These are phyloP conservation scores for Sinocyclocheilus grahami DNA, from an alignment of 2,113 vertebrate species.

Conservation along the genomic window DNA sequence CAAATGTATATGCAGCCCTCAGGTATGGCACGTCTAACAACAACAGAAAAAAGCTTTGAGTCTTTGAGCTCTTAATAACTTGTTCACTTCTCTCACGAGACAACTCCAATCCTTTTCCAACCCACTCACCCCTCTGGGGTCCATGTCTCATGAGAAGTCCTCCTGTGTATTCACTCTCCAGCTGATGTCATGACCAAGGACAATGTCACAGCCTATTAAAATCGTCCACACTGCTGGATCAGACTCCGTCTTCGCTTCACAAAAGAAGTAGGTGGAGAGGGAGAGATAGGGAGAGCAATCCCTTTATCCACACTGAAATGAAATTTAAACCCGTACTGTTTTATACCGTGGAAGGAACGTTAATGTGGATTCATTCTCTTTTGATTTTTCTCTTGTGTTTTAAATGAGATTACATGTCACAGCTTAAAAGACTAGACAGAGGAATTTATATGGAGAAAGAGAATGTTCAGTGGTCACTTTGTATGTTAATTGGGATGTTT, in stretches of 20 bases:
- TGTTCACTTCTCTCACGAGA: constrained; percentile 9
- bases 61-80: constrained; percentile 26
- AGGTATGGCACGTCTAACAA: not conserved
- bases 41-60: not conserved
- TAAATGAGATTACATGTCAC: constrained; percentile 44
- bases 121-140: not conserved
- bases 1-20: constrained; percentile 13
- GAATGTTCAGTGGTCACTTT: not conserved
- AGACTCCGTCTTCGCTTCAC: constrained; percentile 17
- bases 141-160: constrained; percentile 9
- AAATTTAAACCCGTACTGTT: constrained; percentile 32
- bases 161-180: not conserved
- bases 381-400: constrained; percentile 34
- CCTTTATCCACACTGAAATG: constrained; percentile 47
- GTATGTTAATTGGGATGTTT: constrained; percentile 16
- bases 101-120: not conserved
- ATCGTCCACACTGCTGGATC: constrained; percentile 32
- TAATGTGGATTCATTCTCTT: constrained; percentile 38
- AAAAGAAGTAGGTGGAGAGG: not conserved
- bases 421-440: constrained; percentile 16
- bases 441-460: not conserved
- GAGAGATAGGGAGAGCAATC: constrained; percentile 16
- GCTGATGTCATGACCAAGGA: constrained; percentile 39
- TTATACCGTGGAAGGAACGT: not conserved
- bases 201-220: constrained; percentile 48